Conservation (phyloP, 1,140 invertebrate species). For the Drosophila truncata region DNA sequence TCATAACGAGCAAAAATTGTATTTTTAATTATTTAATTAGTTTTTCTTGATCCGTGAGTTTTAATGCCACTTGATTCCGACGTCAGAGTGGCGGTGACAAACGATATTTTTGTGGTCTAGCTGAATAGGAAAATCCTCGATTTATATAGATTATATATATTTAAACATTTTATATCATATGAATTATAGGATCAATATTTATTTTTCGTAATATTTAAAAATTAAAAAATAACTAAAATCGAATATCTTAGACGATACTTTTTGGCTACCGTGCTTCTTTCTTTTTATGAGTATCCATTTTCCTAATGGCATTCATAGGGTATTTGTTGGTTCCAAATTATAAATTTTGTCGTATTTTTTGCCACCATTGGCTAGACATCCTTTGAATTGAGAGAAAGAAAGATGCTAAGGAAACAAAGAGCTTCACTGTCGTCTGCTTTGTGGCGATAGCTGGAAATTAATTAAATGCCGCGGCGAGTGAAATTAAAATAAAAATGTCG, state of each 20-base stretch:
- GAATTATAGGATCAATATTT: too few relatives aligned
- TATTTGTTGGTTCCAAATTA: background rate
- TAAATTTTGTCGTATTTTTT: constrained; percentile 29
- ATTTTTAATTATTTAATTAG: background rate
- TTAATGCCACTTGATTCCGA: background rate
- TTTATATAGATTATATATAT: background rate
- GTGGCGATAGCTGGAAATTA: constrained; percentile 74
- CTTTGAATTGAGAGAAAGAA: constrained; percentile 33
- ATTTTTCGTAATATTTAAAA: background rate
- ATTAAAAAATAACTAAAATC: background rate
- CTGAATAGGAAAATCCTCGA: background rate
- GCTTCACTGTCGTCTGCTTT: constrained; percentile 50
- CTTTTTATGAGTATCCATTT: background rate
- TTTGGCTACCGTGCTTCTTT: background rate
- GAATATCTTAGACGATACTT: too few relatives aligned
- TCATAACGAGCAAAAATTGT: background rate
- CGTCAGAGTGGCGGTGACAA: background rate
- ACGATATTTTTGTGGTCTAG: background rate
- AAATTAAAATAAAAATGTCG: constrained; percentile 64
- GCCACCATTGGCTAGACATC: constrained; percentile 60
- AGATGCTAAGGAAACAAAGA: constrained; percentile 35
- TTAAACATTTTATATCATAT: background rate
- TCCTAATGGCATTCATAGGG: background rate
- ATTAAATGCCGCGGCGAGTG: constrained; percentile 66
- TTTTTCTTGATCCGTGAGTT: background rate